These are phyloP conservation scores for Tenualosa thibaudeaui DNA, from an alignment of 2,797 vertebrate species.

Conservation along the genomic window DNA sequence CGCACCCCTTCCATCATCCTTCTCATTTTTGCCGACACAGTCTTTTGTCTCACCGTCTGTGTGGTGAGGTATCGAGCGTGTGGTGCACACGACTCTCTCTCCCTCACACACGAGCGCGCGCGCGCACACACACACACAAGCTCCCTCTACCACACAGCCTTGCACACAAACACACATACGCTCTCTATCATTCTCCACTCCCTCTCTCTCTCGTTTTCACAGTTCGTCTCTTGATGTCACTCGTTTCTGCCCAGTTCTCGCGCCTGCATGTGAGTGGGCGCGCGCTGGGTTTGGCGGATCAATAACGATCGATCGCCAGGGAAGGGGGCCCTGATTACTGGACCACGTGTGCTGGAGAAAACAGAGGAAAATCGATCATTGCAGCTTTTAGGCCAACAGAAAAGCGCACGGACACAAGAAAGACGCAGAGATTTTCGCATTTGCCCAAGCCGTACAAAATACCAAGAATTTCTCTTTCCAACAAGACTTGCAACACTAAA, in stretches of 20 bases:
- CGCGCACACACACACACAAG: background rate
- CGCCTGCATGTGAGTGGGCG: constrained; percentile 52
- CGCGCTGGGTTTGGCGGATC: constrained; percentile 64
- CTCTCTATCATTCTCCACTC: background rate
- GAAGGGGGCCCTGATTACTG: constrained; percentile 86
- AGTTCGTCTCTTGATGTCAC: constrained; percentile 58
- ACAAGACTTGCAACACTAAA: background rate
- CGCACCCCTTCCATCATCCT: constrained; percentile 9
- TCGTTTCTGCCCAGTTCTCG: constrained; percentile 62
- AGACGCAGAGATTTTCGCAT: constrained; percentile 43
- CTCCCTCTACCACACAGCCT: background rate
- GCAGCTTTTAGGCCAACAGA: constrained; percentile 84
- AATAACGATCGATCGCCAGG: constrained; percentile 79
- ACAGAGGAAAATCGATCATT: constrained; percentile 85
- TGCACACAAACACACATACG: background rate
- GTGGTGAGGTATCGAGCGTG: constrained; percentile 21
- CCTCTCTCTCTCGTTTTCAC: constrained; percentile 43
- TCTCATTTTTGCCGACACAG: constrained; percentile 24
- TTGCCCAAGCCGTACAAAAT: constrained; percentile 34
- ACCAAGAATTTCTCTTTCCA: background rate
- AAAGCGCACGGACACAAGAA: constrained; percentile 66
- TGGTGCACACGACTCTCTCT: background rate
- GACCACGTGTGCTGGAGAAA: constrained; percentile 83
- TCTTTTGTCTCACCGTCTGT: constrained; percentile 24
- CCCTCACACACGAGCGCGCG: background rate